Conservation (phyloP, 2,113 vertebrate species). For the Mola mola region DNA sequence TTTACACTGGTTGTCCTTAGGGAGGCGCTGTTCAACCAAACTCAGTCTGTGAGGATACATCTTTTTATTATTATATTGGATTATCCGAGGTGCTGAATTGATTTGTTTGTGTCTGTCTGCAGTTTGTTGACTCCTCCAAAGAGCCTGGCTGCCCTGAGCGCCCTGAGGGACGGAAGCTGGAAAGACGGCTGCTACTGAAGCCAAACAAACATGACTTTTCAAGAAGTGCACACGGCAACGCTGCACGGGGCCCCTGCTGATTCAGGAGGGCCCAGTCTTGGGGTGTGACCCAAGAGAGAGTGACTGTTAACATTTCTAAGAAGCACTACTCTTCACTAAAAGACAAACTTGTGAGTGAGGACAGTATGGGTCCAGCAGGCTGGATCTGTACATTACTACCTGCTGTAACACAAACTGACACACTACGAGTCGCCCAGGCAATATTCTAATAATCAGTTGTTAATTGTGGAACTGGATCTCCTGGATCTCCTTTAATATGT, state of each 20-base stretch:
- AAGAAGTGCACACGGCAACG: conserved; percentile 56
- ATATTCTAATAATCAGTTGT: conserved; percentile 58
- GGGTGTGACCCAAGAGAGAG: conserved; percentile 39
- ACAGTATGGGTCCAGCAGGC: conserved; percentile 89
- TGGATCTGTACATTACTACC: conserved; percentile 81
- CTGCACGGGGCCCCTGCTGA: conserved; percentile 33
- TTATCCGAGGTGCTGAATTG: not conserved
- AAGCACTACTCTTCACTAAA: conserved; percentile 35
- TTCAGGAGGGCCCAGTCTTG: conserved; percentile 36
- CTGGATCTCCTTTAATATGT: conserved; percentile 30
- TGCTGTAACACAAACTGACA: conserved; percentile 45
- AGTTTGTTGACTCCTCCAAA: conserved; percentile 98
- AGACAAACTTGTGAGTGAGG: conserved; percentile 20
- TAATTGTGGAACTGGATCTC: conserved; percentile 54
- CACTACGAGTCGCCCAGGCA: conserved; percentile 51
- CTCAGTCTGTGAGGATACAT: not conserved
- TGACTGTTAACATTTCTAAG: conserved; percentile 59
- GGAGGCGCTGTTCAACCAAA: conserved; percentile 2
- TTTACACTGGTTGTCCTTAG: conserved; percentile 1
- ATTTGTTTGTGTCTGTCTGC: conserved; percentile 34
- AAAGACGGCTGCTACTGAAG: conserved; percentile 96
- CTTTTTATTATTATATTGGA: not conserved
- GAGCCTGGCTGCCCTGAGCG: conserved; percentile 90
- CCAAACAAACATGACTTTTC: conserved; percentile 21
- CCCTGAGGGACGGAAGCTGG: conserved; percentile 94